Conservation (phyloP, 2,113 vertebrate genomes). For the Promerops cafer region DNA sequence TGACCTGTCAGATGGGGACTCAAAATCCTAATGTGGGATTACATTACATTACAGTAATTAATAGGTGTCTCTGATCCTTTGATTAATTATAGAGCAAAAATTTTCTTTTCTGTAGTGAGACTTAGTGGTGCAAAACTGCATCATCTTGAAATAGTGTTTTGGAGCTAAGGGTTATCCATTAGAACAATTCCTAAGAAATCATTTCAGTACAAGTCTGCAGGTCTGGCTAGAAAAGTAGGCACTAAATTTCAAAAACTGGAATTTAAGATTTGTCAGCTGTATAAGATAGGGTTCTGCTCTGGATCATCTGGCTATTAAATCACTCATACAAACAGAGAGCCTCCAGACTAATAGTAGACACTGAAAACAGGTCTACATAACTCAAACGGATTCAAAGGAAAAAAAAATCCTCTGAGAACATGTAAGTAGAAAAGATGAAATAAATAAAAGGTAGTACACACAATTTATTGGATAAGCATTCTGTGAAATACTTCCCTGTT, state of each 20-base stretch:
- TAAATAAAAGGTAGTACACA: background rate
- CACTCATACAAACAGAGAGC: background rate
- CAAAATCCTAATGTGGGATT: background rate
- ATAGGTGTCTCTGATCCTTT: background rate
- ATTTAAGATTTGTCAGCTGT: background rate
- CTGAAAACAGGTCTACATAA: background rate
- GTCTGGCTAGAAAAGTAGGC: background rate
- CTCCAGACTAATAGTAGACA: background rate
- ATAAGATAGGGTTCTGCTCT: background rate
- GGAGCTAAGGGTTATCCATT: conserved; percentile 7
- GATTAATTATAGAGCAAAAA: background rate
- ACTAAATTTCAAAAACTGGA: background rate
- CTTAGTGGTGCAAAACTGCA: background rate
- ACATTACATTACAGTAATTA: background rate
- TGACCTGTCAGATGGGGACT: background rate
- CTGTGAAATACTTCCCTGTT: background rate
- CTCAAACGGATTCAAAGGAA: background rate
- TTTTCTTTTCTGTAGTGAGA: background rate
- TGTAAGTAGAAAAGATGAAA: background rate
- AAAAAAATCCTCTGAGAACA: background rate
- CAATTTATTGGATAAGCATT: background rate
- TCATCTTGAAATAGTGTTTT: conserved; percentile 12
- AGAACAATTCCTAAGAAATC: conserved; percentile 1
- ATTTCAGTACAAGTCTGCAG: background rate
- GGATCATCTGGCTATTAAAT: background rate